phyloP scores from a whole-genome alignment of 2,797 vertebrate genomes.

The Semotilus atromaculatus region DNA sequence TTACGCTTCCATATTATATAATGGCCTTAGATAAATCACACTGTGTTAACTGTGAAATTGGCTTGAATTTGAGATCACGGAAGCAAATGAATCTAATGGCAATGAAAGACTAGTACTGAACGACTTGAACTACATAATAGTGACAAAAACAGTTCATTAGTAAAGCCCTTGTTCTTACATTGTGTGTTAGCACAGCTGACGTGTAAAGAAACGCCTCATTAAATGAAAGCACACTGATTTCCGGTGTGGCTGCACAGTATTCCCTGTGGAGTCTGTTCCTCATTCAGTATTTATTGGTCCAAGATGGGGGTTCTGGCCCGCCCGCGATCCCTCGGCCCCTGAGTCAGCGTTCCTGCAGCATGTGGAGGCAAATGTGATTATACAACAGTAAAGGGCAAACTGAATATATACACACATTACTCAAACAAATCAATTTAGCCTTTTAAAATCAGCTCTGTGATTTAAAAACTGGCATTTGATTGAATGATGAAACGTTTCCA shows the following conservation, averaged over 20 bases:
- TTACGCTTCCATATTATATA: neutral
- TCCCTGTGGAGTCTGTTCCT: constrained; percentile 49
- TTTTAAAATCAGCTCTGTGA: constrained; percentile 37
- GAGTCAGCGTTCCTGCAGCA: constrained; percentile 57
- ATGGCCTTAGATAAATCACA: constrained; percentile 3
- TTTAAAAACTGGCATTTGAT: constrained; percentile 12
- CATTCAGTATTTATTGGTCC: constrained; percentile 60
- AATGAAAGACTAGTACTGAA: constrained; percentile 1
- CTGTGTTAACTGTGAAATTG: constrained; percentile 12
- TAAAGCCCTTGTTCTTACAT: constrained; percentile 10
- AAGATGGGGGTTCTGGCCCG: constrained; percentile 52
- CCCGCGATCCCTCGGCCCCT: constrained; percentile 40
- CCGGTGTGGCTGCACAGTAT: constrained; percentile 27
- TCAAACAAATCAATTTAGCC: constrained; percentile 48
- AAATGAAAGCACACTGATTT: constrained; percentile 44
- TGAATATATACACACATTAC: constrained; percentile 36
- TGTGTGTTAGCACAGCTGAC: constrained; percentile 41
- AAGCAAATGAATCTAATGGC: constrained; percentile 26
- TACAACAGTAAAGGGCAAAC: constrained; percentile 38
- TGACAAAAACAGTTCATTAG: constrained; percentile 12
- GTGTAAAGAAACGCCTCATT: constrained; percentile 32
- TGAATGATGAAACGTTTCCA: constrained; percentile 34
- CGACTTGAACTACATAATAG: constrained; percentile 20
- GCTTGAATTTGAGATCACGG: constrained; percentile 14
- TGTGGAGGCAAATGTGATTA: constrained; percentile 58